Evolutionary conservation across 2,797 vertebrate genomes (phyloP).

Genomic region (Rhinogobio ventralis): DNA sequence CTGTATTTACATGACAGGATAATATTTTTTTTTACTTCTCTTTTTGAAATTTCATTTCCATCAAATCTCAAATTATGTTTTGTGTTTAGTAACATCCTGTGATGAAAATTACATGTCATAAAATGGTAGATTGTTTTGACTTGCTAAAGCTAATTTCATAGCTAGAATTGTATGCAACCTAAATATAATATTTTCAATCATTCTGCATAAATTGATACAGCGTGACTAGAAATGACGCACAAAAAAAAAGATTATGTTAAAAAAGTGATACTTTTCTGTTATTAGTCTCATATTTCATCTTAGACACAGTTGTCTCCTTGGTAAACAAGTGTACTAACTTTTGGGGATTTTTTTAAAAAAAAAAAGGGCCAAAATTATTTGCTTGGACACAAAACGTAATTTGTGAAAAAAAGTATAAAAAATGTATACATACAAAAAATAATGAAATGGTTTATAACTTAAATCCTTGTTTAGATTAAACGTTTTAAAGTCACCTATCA

Average conservation of each 20-base stretch:
- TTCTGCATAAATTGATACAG: neutral
- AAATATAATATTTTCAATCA: neutral
- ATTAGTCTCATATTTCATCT: neutral
- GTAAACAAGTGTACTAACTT: no score
- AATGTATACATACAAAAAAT: no score
- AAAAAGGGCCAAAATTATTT: no score
- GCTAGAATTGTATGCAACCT: neutral
- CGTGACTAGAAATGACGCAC: neutral
- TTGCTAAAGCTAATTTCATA: neutral
- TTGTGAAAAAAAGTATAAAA: no score
- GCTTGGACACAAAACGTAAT: no score
- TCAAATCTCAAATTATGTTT: neutral
- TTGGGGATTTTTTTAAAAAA: no score
- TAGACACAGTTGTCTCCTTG: neutral
- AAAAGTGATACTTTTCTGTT: neutral
- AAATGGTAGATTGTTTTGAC: neutral
- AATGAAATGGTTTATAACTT: neutral
- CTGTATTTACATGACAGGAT: neutral
- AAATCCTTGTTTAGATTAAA: neutral
- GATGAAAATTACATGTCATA: neutral
- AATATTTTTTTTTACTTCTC: neutral
- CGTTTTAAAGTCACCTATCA: neutral
- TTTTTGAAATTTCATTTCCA: neutral
- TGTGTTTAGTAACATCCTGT: constrained; percentile 3
- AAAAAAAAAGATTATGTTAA: neutral